phyloP scores from a whole-genome alignment of 2,113 vertebrate genomes.

The Syrmaticus mikado region DNA sequence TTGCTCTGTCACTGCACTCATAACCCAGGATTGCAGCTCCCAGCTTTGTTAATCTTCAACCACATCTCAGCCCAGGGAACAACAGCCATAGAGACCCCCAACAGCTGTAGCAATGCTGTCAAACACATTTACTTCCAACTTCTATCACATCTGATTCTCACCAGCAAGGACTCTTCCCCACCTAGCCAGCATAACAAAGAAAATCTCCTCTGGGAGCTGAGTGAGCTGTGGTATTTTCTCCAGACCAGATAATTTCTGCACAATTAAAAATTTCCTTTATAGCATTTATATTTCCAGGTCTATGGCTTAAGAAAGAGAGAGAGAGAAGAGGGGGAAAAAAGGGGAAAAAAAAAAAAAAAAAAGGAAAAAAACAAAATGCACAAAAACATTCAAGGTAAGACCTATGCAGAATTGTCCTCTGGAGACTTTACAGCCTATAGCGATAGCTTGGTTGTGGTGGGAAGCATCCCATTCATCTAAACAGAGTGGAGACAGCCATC shows the following conservation, averaged over 20 bases:
- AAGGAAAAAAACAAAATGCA: background rate
- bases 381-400: background rate
- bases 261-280: background rate
- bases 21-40: background rate
- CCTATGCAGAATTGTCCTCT: background rate
- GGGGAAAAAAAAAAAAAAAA: background rate
- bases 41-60: background rate
- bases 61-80: background rate
- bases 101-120: background rate
- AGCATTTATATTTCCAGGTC: background rate
- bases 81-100: background rate
- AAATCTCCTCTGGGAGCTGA: background rate
- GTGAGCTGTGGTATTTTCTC: background rate
- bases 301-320: background rate
- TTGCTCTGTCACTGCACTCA: background rate
- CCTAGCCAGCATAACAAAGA: background rate
- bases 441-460: background rate
- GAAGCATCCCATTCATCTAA: constrained; percentile 13
- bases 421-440: background rate
- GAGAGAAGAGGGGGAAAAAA: background rate
- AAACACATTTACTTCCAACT: background rate
- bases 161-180: background rate
- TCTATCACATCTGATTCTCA: background rate
- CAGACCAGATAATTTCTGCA: background rate
- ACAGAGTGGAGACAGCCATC: background rate